Conservation (phyloP, 2,113 vertebrate genomes). For the Xiphophorus couchianus region DNA sequence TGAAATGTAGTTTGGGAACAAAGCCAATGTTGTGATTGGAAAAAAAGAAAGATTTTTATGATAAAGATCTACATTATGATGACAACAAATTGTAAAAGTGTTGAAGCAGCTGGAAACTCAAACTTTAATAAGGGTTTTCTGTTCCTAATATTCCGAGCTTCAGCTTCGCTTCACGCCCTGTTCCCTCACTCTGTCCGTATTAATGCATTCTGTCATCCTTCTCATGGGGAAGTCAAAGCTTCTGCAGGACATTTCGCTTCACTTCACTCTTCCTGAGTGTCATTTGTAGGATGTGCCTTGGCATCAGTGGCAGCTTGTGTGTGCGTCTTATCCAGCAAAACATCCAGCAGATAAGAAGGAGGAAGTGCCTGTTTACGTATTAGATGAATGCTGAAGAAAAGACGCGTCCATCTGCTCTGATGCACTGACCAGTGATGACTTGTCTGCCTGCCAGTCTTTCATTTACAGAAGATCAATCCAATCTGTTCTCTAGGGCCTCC, state of each 20-base stretch:
- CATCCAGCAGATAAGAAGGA: slow-evolving; percentile 49
- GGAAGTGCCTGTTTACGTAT: slow-evolving; percentile 23
- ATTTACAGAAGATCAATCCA: slow-evolving; percentile 51
- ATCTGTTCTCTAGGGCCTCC: slow-evolving; percentile 39
- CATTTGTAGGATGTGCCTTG: slow-evolving; percentile 20
- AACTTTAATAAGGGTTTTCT: slow-evolving; percentile 55
- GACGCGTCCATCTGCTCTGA: slow-evolving; percentile 62
- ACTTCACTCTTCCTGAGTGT: slow-evolving; percentile 26
- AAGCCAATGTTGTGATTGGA: neutral
- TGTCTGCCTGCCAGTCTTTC: slow-evolving; percentile 59
- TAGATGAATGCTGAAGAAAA: slow-evolving; percentile 38
- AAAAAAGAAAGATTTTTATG: slow-evolving; percentile 6
- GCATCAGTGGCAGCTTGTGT: slow-evolving; percentile 30
- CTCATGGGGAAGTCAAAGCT: slow-evolving; percentile 19
- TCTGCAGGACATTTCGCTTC: slow-evolving; percentile 24
- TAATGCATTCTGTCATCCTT: slow-evolving; percentile 41
- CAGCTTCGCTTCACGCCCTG: slow-evolving; percentile 7
- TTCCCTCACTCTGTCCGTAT: slow-evolving; percentile 37
- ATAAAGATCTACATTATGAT: slow-evolving; percentile 30
- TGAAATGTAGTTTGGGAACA: neutral
- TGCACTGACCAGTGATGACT: slow-evolving; percentile 58
- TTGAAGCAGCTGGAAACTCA: slow-evolving; percentile 49
- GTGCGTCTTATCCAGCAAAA: slow-evolving; percentile 13
- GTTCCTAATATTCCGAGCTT: slow-evolving; percentile 49
- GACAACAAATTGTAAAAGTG: slow-evolving; percentile 34